Base-by-base conservation (phyloP, 1,140 invertebrate genomes). In the Hypsibius dujardini region DNA sequence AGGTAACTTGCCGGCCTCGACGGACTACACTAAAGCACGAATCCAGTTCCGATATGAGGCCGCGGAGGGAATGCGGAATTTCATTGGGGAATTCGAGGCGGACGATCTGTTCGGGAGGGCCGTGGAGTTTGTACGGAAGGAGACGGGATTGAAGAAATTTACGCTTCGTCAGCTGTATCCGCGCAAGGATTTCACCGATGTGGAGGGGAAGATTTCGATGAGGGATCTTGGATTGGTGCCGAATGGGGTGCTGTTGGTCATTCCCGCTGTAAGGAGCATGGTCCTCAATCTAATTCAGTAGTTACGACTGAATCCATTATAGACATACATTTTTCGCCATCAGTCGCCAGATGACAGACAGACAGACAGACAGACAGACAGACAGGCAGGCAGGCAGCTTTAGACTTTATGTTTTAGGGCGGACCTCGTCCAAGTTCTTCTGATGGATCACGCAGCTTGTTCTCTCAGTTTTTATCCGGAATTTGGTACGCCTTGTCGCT, bases 351-450 rank as follows among this genome's bases (percentile, higher is more conserved):
- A 12, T 56, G 50, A 56, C 50, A 56, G n/a, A 40, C 15, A 14
- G 14, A 46, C 40, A 0, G 14, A 59, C 46, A 12, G n/a, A 28
- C n/a, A 28, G 15, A 40, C 3, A 47, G 28, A 28, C 46, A 42
- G 62, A 42, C 47, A 47, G 40, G 74, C 62, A 46, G 71, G 72
- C 46, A 72, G 40, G 14, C 69, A 45, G 50, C 28, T 28, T 28
- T 28, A 28, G 28, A 28, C 28, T 28, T 28, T 28, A 28, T 28
- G 28, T 28, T 56, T 7, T 56, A 7, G 7, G 50, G 50, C n/a
- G 50, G 50, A 56, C n/a, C 7, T n/a, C n/a, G 50, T 7, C 50
- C 50, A 56, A 12, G 7, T n/a, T n/a, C 7, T 12, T 56, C 50
- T 7, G 50, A 12, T 56, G 50, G 50, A n/a, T 7, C 7, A 56